Evolutionary conservation across 2,797 vertebrate genomes (phyloP).

Genomic region (Gallinago nigripennis): DNA sequence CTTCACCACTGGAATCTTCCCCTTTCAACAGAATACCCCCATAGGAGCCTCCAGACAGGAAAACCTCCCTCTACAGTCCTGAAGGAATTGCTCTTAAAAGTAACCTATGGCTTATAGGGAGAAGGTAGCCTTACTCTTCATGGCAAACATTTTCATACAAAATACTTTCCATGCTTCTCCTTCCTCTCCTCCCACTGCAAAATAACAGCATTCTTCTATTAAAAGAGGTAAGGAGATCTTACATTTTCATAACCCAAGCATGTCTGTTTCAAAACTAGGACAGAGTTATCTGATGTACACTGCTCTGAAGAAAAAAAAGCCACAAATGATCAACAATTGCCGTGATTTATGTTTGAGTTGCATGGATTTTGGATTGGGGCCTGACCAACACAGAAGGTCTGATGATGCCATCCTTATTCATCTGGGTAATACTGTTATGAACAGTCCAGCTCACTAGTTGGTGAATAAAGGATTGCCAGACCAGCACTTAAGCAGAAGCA

Average conservation of each 20-base stretch:
- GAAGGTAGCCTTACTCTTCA: background rate
- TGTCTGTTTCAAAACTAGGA: background rate
- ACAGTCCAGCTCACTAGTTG: background rate
- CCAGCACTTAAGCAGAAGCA: conserved; percentile 42
- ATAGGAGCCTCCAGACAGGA: background rate
- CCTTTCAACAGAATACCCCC: background rate
- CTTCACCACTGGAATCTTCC: background rate
- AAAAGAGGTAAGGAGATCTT: background rate
- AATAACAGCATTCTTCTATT: background rate
- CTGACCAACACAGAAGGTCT: background rate
- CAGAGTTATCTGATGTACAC: background rate
- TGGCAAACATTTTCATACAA: background rate
- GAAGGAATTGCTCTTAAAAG: background rate
- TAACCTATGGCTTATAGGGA: background rate
- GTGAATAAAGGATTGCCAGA: conserved; percentile 19
- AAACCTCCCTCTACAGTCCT: background rate
- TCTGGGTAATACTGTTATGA: background rate
- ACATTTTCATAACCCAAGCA: background rate
- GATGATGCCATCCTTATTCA: background rate
- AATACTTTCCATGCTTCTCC: background rate
- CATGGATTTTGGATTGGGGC: background rate
- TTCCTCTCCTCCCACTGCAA: background rate
- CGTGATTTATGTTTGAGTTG: background rate
- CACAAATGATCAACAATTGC: background rate
- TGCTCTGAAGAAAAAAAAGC: background rate